Conservation (phyloP, 2,113 vertebrate genomes). For the Enhydra lutris region DNA sequence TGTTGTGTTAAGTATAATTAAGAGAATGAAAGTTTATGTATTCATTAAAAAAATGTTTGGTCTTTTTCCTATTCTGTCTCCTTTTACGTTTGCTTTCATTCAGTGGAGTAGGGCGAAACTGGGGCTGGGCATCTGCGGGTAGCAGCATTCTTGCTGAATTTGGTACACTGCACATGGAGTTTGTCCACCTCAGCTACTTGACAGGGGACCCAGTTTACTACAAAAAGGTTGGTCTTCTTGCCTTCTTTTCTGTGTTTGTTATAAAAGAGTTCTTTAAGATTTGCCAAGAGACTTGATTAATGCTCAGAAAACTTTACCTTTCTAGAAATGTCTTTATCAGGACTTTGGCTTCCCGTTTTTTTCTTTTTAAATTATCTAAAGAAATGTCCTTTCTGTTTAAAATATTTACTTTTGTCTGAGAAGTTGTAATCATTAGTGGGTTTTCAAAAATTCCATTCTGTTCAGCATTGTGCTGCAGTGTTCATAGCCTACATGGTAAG, state of each 20-base stretch:
- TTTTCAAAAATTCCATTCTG: neutral
- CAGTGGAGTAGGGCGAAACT: slow-evolving; percentile 97
- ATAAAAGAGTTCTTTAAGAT: neutral
- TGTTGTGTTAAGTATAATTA: neutral
- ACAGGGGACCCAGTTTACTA: slow-evolving; percentile 96
- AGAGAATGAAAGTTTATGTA: neutral
- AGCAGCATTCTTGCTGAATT: slow-evolving; percentile 99
- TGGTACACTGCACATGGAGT: slow-evolving; percentile 98
- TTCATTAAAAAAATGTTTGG: neutral
- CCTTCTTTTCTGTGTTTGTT: neutral
- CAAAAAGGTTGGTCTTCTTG: slow-evolving; percentile 89
- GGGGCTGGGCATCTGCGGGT: slow-evolving; percentile 98
- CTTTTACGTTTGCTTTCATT: neutral
- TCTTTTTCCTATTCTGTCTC: neutral
- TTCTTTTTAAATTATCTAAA: slow-evolving; percentile 6
- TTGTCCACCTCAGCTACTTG: slow-evolving; percentile 97
- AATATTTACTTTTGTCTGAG: neutral
- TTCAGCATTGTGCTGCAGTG: neutral
- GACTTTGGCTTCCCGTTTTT: neutral
- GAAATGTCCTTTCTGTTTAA: neutral
- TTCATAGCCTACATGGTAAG: neutral
- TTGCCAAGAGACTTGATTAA: neutral
- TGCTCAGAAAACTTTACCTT: neutral
- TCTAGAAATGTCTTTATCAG: neutral
- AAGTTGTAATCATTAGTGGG: neutral